A percentile compares a stretch with the other conserved stretches of the same genome.
Conservation (phyloP, 2,888 invertebrate genomes). For the Pristionchus exspectatus region DNA sequence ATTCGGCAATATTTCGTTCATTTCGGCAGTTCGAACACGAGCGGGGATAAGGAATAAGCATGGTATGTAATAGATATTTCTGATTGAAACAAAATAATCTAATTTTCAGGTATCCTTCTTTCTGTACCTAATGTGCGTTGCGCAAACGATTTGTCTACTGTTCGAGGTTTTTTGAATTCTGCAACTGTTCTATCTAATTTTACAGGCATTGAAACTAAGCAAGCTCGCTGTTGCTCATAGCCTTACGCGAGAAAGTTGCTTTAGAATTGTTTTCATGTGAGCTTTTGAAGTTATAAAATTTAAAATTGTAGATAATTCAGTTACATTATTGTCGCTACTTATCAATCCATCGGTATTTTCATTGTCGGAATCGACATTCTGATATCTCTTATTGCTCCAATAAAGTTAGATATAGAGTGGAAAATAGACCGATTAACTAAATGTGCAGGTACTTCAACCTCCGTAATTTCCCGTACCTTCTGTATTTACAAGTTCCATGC, state of each 20-base stretch:
- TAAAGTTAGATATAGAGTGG: neutral
- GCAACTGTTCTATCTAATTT: neutral
- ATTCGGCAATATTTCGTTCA: neutral
- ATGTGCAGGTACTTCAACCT: neutral
- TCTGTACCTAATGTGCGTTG: neutral
- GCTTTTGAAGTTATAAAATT: neutral
- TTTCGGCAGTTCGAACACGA: neutral
- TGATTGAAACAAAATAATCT: neutral
- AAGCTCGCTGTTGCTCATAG: neutral
- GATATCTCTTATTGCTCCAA: neutral
- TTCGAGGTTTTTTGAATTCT: constrained; percentile 19
- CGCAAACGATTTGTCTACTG: neutral
- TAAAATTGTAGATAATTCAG: neutral
- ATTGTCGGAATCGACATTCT: constrained; percentile 19
- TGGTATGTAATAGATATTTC: neutral
- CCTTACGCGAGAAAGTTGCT: neutral
- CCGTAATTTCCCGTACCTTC: neutral
- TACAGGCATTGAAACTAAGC: neutral
- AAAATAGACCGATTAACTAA: too few relatives aligned
- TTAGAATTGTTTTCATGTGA: neutral
- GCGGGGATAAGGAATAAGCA: neutral
- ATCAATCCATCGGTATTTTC: constrained; percentile 32
- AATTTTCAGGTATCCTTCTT: constrained; percentile 20
- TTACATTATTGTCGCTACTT: neutral
- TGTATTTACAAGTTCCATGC: neutral